Conservation (phyloP, 2,888 invertebrate genomes). For the Osedax frankpressi region DNA sequence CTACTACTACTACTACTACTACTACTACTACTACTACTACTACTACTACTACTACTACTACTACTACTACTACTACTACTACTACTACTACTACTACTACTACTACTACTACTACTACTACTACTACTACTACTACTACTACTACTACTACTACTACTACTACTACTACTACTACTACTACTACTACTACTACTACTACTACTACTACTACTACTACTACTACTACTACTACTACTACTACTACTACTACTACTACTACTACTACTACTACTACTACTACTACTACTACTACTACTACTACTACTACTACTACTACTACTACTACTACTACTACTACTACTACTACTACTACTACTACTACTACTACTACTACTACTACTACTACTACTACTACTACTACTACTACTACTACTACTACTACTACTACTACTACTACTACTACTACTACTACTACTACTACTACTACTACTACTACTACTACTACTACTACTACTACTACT, state of each 20-base stretch:
- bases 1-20: not conserved
- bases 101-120: not conserved
- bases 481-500: not conserved
- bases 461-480: not conserved
- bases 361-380: not conserved
- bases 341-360: not conserved
- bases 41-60: not conserved
- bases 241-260: slow-evolving; percentile 7
- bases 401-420: not conserved
- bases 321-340: not conserved
- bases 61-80: not conserved
- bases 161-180: slow-evolving; percentile 3
- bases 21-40: not conserved
- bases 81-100: not conserved
- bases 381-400: not conserved
- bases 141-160: not conserved
- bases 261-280: slow-evolving; percentile 5
- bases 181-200: slow-evolving; percentile 3
- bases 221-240: slow-evolving; percentile 1
- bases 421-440: not conserved
- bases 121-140: not conserved
- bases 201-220: not conserved
- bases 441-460: not conserved
- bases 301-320: slow-evolving; percentile 7
- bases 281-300: slow-evolving; percentile 3